Conservation (phyloP, 2,113 vertebrate species). For the Oreocharis arfaki region DNA sequence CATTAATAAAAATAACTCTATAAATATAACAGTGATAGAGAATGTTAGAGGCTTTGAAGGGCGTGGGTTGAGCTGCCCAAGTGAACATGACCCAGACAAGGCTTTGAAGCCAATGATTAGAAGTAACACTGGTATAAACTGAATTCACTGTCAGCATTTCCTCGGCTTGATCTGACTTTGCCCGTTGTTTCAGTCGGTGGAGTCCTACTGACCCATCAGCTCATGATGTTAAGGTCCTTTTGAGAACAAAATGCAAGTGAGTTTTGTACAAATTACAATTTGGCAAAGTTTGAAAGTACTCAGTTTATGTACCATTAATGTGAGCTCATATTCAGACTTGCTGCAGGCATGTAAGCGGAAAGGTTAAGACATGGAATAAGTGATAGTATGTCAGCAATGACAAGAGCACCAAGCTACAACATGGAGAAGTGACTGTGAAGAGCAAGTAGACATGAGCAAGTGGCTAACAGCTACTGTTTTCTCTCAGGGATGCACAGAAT, state of each 20-base stretch:
- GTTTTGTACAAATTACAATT: neutral
- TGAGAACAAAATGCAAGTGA: neutral
- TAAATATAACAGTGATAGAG: slow-evolving; percentile 49
- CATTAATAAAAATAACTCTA: slow-evolving; percentile 67
- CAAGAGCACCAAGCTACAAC: neutral
- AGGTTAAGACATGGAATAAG: neutral
- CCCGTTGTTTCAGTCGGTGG: neutral
- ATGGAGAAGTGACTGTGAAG: neutral
- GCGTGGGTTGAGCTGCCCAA: slow-evolving; percentile 20
- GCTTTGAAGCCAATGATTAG: slow-evolving; percentile 78
- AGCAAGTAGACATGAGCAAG: neutral
- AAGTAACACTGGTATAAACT: slow-evolving; percentile 55
- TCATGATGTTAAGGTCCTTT: neutral
- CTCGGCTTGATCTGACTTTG: neutral
- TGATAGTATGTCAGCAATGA: neutral
- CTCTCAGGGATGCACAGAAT: neutral
- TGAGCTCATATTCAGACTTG: neutral
- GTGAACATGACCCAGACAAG: slow-evolving; percentile 84
- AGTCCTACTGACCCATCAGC: neutral
- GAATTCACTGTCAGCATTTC: slow-evolving; percentile 75
- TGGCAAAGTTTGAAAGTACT: neutral
- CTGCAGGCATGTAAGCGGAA: neutral
- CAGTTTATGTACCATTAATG: neutral
- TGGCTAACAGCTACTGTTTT: neutral
- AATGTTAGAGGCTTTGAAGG: slow-evolving; percentile 69